phyloP scores from a whole-genome alignment of 1,140 invertebrate genomes.

The Drosophila ficusphila region DNA sequence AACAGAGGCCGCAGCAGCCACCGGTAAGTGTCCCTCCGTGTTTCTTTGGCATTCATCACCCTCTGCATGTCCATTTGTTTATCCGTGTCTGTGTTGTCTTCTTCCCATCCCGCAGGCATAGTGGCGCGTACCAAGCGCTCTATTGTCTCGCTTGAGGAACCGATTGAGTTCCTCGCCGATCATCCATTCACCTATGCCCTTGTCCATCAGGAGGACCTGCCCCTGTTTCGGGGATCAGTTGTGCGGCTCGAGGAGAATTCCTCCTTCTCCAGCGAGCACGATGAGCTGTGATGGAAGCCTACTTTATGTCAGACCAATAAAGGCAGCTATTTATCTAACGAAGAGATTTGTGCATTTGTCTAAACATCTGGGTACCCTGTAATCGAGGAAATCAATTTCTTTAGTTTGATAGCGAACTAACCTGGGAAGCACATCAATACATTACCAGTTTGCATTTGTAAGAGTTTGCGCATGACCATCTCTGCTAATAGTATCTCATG shows the following conservation, averaged over 20 bases:
- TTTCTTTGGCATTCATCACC: conserved; percentile 3
- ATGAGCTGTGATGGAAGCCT: conserved; percentile 51
- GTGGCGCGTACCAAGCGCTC: conserved; percentile 61
- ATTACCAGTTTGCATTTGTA: neutral
- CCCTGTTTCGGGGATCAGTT: conserved; percentile 64
- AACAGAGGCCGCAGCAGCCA: conserved; percentile 85
- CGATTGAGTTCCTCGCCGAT: conserved; percentile 63
- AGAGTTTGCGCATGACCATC: neutral
- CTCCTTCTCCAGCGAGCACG: conserved; percentile 30
- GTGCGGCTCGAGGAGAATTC: conserved; percentile 28
- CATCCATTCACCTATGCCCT: conserved; percentile 78
- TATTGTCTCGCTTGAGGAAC: conserved; percentile 30
- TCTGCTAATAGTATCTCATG: neutral
- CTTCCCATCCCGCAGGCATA: conserved; percentile 46
- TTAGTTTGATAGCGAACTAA: too few relatives aligned
- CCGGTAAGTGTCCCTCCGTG: conserved; percentile 63
- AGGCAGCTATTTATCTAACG: conserved; percentile 12
- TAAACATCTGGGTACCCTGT: neutral
- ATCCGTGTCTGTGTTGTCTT: conserved; percentile 42
- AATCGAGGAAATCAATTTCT: neutral
- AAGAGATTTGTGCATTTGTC: neutral
- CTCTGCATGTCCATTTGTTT: conserved; percentile 15
- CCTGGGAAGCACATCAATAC: neutral
- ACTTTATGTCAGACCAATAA: conserved; percentile 29
- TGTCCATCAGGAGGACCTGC: conserved; percentile 32